Conservation (phyloP, 2,113 vertebrate genomes). For the Heteronetta atricapilla region DNA sequence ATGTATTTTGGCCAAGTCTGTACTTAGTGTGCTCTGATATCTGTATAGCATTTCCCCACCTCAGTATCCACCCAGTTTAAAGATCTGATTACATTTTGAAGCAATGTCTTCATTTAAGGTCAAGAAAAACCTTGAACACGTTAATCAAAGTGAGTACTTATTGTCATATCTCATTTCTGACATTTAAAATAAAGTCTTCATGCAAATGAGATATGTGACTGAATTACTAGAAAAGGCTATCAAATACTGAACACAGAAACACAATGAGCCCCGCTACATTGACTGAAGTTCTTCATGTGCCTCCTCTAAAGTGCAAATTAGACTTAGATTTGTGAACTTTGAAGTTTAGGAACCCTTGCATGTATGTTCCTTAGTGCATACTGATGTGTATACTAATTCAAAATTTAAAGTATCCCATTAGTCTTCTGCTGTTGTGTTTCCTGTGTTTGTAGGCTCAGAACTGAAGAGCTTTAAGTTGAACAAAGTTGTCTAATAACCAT, state of each 20-base stretch:
- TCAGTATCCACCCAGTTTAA: slow-evolving; percentile 27
- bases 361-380: slow-evolving; percentile 51
- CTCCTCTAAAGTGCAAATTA: slow-evolving; percentile 80
- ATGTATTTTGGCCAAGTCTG: neutral
- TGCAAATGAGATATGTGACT: slow-evolving; percentile 79
- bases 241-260: slow-evolving; percentile 72
- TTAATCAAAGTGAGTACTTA: slow-evolving; percentile 80
- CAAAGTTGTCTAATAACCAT: slow-evolving; percentile 34
- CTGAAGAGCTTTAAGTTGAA: slow-evolving; percentile 31
- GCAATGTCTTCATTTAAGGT: slow-evolving; percentile 74
- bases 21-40: slow-evolving; percentile 18
- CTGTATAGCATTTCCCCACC: neutral
- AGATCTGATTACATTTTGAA: slow-evolving; percentile 58
- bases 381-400: slow-evolving; percentile 50
- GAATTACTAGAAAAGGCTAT: slow-evolving; percentile 66
- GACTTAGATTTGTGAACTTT: slow-evolving; percentile 71
- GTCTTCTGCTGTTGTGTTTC: slow-evolving; percentile 15
- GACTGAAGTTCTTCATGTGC: slow-evolving; percentile 73
- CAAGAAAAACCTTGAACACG: slow-evolving; percentile 71
- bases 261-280: slow-evolving; percentile 69
- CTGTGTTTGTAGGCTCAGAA: slow-evolving; percentile 4
- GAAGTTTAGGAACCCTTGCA: slow-evolving; percentile 68
- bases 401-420: slow-evolving; percentile 57
- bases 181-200: slow-evolving; percentile 79
- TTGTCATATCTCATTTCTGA: slow-evolving; percentile 76